A percentile compares a stretch with the other conserved stretches of the same genome.
Conservation (phyloP, 2,888 invertebrate species). For the Cyclophora albipunctata region DNA sequence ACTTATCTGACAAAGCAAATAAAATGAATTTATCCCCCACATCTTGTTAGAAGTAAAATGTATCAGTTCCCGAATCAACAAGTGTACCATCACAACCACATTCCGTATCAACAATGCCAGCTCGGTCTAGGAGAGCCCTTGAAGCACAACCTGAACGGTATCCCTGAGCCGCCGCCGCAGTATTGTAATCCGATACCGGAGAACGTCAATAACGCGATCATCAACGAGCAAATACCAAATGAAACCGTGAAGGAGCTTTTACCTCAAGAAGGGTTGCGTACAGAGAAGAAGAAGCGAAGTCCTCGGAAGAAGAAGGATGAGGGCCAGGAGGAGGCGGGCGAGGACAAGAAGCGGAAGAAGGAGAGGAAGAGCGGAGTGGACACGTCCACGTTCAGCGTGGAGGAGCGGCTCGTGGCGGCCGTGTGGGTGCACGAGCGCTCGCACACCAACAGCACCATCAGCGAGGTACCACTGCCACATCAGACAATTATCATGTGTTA, state of each 20-base stretch:
- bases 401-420: conserved; percentile 59
- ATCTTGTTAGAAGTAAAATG: conserved; percentile 11
- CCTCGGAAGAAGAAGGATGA: conserved; percentile 6
- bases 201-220: no score
- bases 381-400: conserved; percentile 47
- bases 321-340: background rate
- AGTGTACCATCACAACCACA: conserved; percentile 19
- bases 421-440: conserved; percentile 67
- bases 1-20: no score
- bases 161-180: conserved; percentile 7
- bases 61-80: conserved; percentile 50
- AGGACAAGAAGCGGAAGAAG: conserved; percentile 9
- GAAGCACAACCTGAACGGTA: conserved; percentile 12
- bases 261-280: background rate
- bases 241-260: background rate
- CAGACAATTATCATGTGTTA: no score
- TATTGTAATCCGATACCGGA: no score
- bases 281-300: conserved; percentile 11
- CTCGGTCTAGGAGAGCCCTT: conserved; percentile 17
- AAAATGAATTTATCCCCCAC: no score
- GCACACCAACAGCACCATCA: conserved; percentile 37
- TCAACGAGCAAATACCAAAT: conserved; percentile 1
- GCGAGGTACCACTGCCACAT: conserved; percentile 23
- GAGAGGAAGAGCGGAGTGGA: conserved; percentile 26
- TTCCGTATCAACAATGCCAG: conserved; percentile 25